These are phyloP conservation scores for Microctonus brassicae DNA, from an alignment of 2,888 invertebrate genomes.

Conservation along the genomic window DNA sequence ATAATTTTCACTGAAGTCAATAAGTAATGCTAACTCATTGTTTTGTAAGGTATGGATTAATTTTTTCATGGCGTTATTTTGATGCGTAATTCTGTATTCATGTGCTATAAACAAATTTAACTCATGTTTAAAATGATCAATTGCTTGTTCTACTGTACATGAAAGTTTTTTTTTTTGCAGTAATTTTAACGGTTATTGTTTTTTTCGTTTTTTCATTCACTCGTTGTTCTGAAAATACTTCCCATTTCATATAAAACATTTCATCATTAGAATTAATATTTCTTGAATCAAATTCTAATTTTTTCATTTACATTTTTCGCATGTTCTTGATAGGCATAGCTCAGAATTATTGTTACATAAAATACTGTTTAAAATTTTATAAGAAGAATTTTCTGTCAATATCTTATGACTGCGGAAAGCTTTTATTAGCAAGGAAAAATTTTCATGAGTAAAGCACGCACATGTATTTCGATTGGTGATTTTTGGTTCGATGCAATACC, in stretches of 20 bases:
- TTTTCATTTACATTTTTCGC: slow-evolving; percentile 31
- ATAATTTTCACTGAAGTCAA: slow-evolving; percentile 43
- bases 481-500: slow-evolving; percentile 34
- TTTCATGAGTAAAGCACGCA: slow-evolving; percentile 39
- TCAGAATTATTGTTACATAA: slow-evolving; percentile 31
- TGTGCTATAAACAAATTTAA: slow-evolving; percentile 27
- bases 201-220: slow-evolving; percentile 38
- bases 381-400: slow-evolving; percentile 32
- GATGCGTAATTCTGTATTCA: slow-evolving; percentile 32
- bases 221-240: slow-evolving; percentile 23
- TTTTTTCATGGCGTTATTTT: slow-evolving; percentile 26
- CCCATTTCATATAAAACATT: slow-evolving; percentile 37
- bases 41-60: neutral
- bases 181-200: slow-evolving; percentile 32
- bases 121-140: slow-evolving; percentile 21
- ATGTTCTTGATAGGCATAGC: slow-evolving; percentile 32
- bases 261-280: slow-evolving; percentile 9
- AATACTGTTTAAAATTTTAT: slow-evolving; percentile 30
- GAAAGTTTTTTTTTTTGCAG: slow-evolving; percentile 32
- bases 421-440: slow-evolving; percentile 26
- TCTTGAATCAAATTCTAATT: slow-evolving; percentile 24
- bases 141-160: slow-evolving; percentile 27
- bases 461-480: slow-evolving; percentile 34
- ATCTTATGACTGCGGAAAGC: slow-evolving; percentile 29
- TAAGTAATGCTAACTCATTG: slow-evolving; percentile 33